phyloP scores from a whole-genome alignment of 1,140 invertebrate genomes.

The Lamellibrachia luymesi region DNA sequence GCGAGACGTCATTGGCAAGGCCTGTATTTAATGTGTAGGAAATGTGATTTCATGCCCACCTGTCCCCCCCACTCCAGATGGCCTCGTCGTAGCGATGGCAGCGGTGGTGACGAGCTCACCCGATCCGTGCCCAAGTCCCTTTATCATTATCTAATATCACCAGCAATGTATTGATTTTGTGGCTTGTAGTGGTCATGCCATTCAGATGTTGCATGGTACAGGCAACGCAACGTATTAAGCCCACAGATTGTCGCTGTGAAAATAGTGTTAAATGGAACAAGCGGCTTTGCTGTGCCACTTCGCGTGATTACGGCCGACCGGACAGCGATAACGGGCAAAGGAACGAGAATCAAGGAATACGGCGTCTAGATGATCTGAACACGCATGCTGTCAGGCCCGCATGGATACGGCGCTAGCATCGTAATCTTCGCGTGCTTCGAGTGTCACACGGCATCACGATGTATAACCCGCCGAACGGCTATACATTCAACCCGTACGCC shows the following conservation, averaged over 20 bases:
- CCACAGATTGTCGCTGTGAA: background rate
- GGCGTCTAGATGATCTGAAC: background rate
- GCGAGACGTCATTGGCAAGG: background rate
- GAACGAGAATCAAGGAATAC: background rate
- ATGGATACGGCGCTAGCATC: background rate
- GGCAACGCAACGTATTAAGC: background rate
- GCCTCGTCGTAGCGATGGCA: background rate
- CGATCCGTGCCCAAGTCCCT: background rate
- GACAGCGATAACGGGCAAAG: background rate
- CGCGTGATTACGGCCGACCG: background rate
- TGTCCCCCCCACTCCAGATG: background rate
- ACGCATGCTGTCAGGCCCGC: background rate
- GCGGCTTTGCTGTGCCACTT: background rate
- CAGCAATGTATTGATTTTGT: constrained; percentile 5
- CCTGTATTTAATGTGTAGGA: background rate
- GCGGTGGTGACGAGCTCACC: background rate
- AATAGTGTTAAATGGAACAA: background rate
- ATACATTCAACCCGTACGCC: background rate
- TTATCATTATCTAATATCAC: background rate
- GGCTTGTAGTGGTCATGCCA: constrained; percentile 3
- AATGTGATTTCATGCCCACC: background rate
- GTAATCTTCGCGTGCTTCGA: background rate
- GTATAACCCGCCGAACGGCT: background rate
- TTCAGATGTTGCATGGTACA: background rate
- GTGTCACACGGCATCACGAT: background rate